Base-by-base conservation (phyloP, 1,140 invertebrate genomes). In the Drosophila pectinifera region DNA sequence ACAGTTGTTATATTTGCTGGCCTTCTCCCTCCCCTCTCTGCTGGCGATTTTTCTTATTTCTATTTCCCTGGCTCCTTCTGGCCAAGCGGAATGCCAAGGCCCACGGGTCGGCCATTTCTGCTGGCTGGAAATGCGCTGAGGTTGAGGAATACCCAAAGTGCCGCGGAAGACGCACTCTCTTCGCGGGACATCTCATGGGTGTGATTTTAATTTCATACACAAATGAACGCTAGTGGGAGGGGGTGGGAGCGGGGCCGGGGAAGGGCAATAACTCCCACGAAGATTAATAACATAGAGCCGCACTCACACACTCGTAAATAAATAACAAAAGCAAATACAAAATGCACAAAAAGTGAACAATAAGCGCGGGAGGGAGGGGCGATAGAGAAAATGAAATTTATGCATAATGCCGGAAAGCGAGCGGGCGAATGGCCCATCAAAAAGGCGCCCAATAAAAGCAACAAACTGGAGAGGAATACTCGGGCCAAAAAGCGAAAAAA, bases 201-300 rank as follows among this genome's bases (percentile, higher is more conserved):
- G 88, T 91, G 88, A 91, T 91, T 91, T 91, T 91, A 91, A 91
- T 91, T 91, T 91, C 88, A 91, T 91, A 91, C 88, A 79, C 88
- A 91, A 91, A 91, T 91, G 89, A 91, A 85, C 89, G 79, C n/a
- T n/a, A n/a, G n/a, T n/a, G n/a, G n/a, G n/a, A n/a, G n/a, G n/a
- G n/a, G n/a, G n/a, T 43, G 63, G 14, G 20, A 69, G 58, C 57
- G 42, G 59, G 36, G 53, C 48, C 46, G 67, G 59, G 75, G 83
- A 72, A 67, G 67, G 81, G 86, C 85, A 80, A 90, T 90, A 90
- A 82, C 86, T 90, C 86, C 86, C 86, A 90, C 86, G 86, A 90
- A 90, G 86, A 90, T 90, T 90, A 90, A 90, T 90, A 90, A 90
- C 85, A 70, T 46, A 57, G 65, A 75, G 46, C 55, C 16, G 49